Base-by-base conservation (phyloP, 2,888 invertebrate species). In the Lymantria monacha region DNA sequence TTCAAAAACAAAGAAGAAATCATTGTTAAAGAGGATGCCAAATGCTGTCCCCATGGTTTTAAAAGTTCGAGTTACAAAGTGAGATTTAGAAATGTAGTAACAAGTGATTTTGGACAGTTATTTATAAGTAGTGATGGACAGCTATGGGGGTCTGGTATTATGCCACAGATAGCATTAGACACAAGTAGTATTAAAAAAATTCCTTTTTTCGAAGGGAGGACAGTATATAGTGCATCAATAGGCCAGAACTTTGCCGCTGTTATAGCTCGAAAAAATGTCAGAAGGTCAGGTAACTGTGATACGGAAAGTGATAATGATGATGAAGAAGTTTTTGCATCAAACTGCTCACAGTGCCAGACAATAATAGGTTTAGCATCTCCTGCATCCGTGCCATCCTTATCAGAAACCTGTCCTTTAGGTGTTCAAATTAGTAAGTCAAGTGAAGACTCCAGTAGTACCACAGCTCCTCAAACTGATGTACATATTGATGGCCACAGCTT, bases 241-340 rank as follows among this genome's bases (percentile, higher is more conserved):
- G 97, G 97, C 7, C 92, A 92, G 53, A 94, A 95, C 72, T 97
- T 95, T 92, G 96, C 94, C 74, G 94, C 95, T 71, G 94, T 94
- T 45, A 92, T 95, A 68, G 93, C 93, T n/a, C 92, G 93, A 57
- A 95, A 94, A 76, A 91, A 92, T 77, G 92, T 92, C 10, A 86
- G 81, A 63, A 74, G 74, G 52, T 88, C 88, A 46, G 84, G 83
- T 3, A 87, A 87, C 62, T 92, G 91, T 73, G 94, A 94, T 63
- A 93, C 93, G 40, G 93, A 94, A 53, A 91, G 93, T 74, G 93
- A 94, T 57, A 88, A 88, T 82, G 92, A 91, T 72, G 92, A 92
- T 72, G 93, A 93, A 68, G 93, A 94, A 70, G 93, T 94, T 0
- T 94, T 95, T 80, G 91, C 93, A 37, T 92, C 93, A 62, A 93